Conservation (phyloP, 2,113 vertebrate genomes). For the Egretta garzetta region DNA sequence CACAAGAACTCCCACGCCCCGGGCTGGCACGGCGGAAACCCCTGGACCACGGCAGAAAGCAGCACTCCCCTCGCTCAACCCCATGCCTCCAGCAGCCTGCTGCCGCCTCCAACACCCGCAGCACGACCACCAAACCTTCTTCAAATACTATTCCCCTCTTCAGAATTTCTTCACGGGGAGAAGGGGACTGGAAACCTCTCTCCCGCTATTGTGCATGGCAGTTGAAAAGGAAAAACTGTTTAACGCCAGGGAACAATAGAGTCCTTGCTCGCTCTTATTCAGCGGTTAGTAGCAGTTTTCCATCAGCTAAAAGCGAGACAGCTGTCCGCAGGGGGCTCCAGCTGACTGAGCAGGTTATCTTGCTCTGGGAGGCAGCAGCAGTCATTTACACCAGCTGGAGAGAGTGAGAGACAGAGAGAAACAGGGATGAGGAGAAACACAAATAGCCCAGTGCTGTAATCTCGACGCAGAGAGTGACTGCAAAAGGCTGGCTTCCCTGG, state of each 20-base stretch:
- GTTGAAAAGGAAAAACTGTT: constrained; percentile 66
- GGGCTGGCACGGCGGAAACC: constrained; percentile 9
- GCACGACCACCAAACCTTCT: constrained; percentile 20
- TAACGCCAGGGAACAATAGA: constrained; percentile 82
- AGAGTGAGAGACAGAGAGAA: constrained; percentile 63
- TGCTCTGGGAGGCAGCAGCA: constrained; percentile 74
- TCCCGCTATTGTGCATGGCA: constrained; percentile 68
- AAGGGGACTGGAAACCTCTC: background rate
- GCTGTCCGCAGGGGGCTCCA: constrained; percentile 79
- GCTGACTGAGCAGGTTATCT: constrained; percentile 79
- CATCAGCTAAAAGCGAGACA: constrained; percentile 73
- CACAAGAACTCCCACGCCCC: constrained; percentile 72
- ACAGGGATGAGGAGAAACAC: constrained; percentile 45
- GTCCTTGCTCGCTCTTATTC: constrained; percentile 61
- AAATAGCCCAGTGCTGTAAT: constrained; percentile 64
- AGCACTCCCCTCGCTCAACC: constrained; percentile 67
- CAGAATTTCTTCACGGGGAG: constrained; percentile 12
- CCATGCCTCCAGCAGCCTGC: constrained; percentile 82
- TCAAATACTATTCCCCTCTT: background rate
- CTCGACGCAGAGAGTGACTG: constrained; percentile 33
- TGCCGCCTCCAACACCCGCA: constrained; percentile 64
- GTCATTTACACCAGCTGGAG: constrained; percentile 80
- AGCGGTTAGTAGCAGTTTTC: constrained; percentile 69
- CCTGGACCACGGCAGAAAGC: constrained; percentile 56
- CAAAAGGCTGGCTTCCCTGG: constrained; percentile 29